A percentile compares a stretch with the other conserved stretches of the same genome.
These are phyloP conservation scores for Galendromus occidentalis DNA, from an alignment of 1,140 invertebrate species.

Conservation along the genomic window DNA sequence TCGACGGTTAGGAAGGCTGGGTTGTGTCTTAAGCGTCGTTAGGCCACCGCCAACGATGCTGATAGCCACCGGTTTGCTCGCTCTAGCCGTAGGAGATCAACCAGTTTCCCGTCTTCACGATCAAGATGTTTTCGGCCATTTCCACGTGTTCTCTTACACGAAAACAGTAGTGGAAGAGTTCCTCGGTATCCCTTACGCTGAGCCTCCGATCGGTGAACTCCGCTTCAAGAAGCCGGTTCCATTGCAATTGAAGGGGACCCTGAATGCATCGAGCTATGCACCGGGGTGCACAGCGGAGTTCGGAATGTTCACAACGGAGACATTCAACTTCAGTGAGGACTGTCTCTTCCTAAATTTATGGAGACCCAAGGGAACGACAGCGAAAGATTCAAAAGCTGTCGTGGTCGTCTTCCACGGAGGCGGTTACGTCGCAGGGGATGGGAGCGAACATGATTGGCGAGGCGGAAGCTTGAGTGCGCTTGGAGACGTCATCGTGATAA, in stretches of 20 bases:
- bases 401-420: conserved; percentile 61
- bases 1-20: no score
- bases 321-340: conserved; percentile 38
- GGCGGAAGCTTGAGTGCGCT: not conserved
- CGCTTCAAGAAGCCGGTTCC: conserved; percentile 27
- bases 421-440: conserved; percentile 38
- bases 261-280: not conserved
- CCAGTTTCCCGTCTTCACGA: not conserved
- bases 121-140: not conserved
- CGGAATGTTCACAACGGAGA: not conserved
- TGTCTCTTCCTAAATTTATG: conserved; percentile 54
- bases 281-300: not conserved
- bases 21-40: not conserved
- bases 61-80: not conserved
- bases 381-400: conserved; percentile 30
- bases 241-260: not conserved
- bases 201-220: conserved; percentile 38
- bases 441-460: conserved; percentile 39
- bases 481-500: conserved; percentile 46
- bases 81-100: not conserved
- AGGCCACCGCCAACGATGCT: not conserved
- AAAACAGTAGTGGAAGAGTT: conserved; percentile 31
- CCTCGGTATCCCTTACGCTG: conserved; percentile 45
- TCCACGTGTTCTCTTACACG: not conserved
- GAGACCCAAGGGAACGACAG: conserved; percentile 42